phyloP scores from a whole-genome alignment of 2,797 vertebrate species.

The Acanthiza pusilla region DNA sequence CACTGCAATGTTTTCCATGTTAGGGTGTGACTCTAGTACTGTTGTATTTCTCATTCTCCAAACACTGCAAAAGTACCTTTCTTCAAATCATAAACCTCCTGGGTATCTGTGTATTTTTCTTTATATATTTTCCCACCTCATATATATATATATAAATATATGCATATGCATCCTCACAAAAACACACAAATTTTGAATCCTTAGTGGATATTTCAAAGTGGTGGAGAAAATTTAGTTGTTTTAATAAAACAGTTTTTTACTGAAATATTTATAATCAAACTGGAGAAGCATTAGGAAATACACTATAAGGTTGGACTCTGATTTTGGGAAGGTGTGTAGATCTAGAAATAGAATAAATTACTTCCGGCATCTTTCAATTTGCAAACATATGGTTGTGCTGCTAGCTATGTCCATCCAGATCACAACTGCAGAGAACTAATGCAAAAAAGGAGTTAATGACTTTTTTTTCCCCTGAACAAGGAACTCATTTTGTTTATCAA shows the following conservation, averaged over 20 bases:
- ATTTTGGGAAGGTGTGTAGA: not conserved
- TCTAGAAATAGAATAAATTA: not conserved
- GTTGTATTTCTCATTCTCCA: not conserved
- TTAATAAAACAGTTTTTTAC: not conserved
- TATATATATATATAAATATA: too few species aligned
- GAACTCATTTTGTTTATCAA: not conserved
- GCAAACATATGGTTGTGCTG: not conserved
- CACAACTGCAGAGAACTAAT: not conserved
- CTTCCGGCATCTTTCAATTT: not conserved
- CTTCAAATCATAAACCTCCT: not conserved
- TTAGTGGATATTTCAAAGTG: not conserved
- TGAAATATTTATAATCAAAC: not conserved
- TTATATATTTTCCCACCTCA: too few species aligned
- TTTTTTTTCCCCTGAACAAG: not conserved
- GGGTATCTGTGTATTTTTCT: not conserved
- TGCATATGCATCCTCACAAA: not conserved
- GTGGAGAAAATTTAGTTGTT: not conserved
- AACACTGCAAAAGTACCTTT: not conserved
- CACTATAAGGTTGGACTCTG: accelerated
- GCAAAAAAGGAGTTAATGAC: not conserved
- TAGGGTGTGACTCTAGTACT: not conserved
- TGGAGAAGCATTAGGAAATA: not conserved
- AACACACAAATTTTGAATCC: not conserved
- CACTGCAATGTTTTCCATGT: not conserved
- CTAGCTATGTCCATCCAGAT: not conserved